phyloP scores from a whole-genome alignment of 35 echinoderm and acorn worm genomes.

The Eucidaris tribuloides region DNA sequence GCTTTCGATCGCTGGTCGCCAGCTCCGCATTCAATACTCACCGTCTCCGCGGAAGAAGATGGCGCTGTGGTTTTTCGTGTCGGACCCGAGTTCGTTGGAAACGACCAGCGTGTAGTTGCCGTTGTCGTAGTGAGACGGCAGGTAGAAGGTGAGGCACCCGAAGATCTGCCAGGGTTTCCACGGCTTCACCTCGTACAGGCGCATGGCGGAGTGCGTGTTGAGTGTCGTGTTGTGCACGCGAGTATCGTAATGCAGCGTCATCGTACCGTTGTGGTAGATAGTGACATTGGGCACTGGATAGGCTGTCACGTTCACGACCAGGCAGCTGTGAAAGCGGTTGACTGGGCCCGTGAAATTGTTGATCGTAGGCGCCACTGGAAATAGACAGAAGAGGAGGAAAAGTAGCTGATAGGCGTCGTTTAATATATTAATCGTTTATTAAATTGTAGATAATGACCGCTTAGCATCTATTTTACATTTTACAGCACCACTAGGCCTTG shows the following conservation, averaged over 20 bases:
- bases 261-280: slow-evolving; percentile 27
- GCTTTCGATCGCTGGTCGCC: too few species aligned
- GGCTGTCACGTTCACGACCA: slow-evolving; percentile 35
- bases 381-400: neutral
- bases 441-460: neutral
- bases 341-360: neutral
- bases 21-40: too few species aligned
- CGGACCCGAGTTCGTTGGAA: slow-evolving; percentile 33
- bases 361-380: neutral
- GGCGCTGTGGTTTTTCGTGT: slow-evolving; percentile 10
- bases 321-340: slow-evolving; percentile 40
- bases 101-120: slow-evolving; percentile 66
- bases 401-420: neutral
- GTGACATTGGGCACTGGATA: slow-evolving; percentile 31
- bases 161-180: neutral
- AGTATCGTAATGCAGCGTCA: neutral
- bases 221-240: neutral
- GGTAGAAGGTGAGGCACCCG: slow-evolving; percentile 40
- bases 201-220: neutral
- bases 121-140: slow-evolving; percentile 60
- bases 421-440: neutral
- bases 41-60: neutral
- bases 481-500: neutral
- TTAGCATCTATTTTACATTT: neutral
- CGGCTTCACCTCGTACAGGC: neutral